Base-by-base conservation (phyloP, 2,113 vertebrate species). In the Cairina moschata region DNA sequence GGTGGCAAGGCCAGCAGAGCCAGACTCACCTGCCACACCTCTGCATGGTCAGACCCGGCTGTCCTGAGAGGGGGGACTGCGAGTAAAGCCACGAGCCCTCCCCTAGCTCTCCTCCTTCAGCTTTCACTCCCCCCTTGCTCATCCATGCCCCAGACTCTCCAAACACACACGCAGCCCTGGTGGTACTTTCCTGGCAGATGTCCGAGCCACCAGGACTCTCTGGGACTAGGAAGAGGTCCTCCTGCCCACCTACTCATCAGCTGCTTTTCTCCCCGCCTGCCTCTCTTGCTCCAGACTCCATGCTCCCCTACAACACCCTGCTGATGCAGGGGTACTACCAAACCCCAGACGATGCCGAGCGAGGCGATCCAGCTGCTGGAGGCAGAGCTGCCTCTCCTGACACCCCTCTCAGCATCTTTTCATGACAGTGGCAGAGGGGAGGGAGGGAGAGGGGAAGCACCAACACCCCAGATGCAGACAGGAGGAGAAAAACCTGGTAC, bases 31-130 rank as follows among this genome's bases (percentile, higher is more conserved):
- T 13, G 23, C 26, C 17, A 25, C 9, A 6, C 36, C 29, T 31
- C 36, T 52, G 65, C 52, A 21, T 6, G 29, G 28, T 9, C 15
- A 58, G 32, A 32, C 8, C 6, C 67, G 13, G 17, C 17, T 22
- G 13, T 15, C 42, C 52, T 4, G 3, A 36, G 36, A 36, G 36
- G 2, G 8, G 77, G 8, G 6, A 62, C 32, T 1, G 0, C 4
- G 12, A 75, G 34, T 6, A 20, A 54, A 62, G 26, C 60, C 60
- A 67, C 16, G 36, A 52, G 68, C 77, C 58, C 32, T 32, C 42
- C 75, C 74, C 56, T 9, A 6, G 22, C 29, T 42, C 46, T 5
- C 28, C 36, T 82, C 26, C 26, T 36, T 17, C 2, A 6, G 12
- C 48, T 77, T 69, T 62, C 50, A 42, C 40, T 36, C 17, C 36